A percentile compares a stretch with the other conserved stretches of the same genome.
These are phyloP conservation scores for Characodon lateralis DNA, from an alignment of 2,797 vertebrate species.

Conservation along the genomic window DNA sequence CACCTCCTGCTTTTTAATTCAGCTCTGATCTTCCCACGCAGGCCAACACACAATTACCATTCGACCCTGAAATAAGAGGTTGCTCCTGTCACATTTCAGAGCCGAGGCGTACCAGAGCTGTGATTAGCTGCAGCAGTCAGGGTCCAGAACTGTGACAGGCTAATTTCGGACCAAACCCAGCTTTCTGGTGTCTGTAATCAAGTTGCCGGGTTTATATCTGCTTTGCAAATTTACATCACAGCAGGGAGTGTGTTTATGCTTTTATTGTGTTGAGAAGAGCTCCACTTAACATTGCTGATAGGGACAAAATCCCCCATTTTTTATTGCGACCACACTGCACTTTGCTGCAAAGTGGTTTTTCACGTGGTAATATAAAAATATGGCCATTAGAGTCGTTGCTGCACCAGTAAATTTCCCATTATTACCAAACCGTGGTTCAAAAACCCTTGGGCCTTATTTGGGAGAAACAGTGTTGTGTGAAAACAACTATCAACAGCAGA, in stretches of 20 bases:
- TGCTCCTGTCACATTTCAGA: slow-evolving; percentile 26
- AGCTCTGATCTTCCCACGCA: slow-evolving; percentile 32
- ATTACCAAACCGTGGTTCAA: neutral
- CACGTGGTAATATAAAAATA: neutral
- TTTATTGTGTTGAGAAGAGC: neutral
- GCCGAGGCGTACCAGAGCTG: slow-evolving; percentile 36
- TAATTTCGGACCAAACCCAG: slow-evolving; percentile 35
- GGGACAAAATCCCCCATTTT: neutral
- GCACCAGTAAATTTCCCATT: neutral
- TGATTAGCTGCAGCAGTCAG: slow-evolving; percentile 30
- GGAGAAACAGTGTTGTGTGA: neutral
- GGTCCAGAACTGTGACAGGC: slow-evolving; percentile 27
- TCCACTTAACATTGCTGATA: slow-evolving; percentile 2
- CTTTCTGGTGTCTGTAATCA: neutral
- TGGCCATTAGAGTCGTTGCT: neutral
- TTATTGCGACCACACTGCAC: neutral
- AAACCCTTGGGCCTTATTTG: neutral
- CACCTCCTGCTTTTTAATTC: slow-evolving; percentile 31
- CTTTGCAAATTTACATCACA: neutral
- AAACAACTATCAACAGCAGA: neutral
- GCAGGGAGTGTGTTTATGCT: neutral
- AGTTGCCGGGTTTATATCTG: neutral
- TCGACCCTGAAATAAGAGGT: slow-evolving; percentile 45
- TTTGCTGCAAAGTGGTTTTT: neutral
- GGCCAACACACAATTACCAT: slow-evolving; percentile 40